These are phyloP conservation scores for Acanthurus lineatus DNA, from an alignment of 2,797 vertebrate genomes.

Conservation along the genomic window DNA sequence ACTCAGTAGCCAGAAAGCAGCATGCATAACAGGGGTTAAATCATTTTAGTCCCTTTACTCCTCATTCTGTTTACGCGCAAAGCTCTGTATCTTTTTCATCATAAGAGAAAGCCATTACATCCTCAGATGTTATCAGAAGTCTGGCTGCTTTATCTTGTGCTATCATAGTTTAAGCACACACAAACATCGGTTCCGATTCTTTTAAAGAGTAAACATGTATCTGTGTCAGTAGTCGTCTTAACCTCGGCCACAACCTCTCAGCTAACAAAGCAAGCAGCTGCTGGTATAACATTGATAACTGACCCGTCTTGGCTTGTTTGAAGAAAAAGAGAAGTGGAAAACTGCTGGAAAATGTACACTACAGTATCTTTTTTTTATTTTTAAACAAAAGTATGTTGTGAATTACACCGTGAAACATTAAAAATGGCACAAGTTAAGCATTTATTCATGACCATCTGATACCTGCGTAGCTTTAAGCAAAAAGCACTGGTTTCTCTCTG, in stretches of 20 bases:
- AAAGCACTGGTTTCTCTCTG: conserved; percentile 14
- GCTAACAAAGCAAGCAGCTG: conserved; percentile 35
- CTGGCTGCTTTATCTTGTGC: conserved; percentile 33
- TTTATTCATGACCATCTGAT: conserved; percentile 37
- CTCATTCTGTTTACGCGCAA: conserved; percentile 24
- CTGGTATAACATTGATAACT: conserved; percentile 38
- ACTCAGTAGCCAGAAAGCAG: background rate
- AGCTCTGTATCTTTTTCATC: conserved; percentile 28
- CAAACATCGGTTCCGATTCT: conserved; percentile 31
- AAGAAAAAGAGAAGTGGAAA: conserved; percentile 20
- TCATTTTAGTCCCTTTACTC: background rate
- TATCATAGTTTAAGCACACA: conserved; percentile 26
- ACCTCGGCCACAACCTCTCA: conserved; percentile 49
- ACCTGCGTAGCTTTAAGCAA: conserved; percentile 13
- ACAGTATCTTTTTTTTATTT: conserved; percentile 3
- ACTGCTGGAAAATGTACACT: conserved; percentile 15
- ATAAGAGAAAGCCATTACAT: conserved; percentile 44
- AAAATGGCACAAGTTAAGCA: conserved; percentile 21
- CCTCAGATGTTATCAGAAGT: conserved; percentile 45
- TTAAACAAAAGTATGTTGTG: conserved; percentile 1
- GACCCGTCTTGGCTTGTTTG: conserved; percentile 47
- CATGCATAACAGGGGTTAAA: background rate
- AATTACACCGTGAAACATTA: conserved; percentile 10
- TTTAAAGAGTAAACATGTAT: conserved; percentile 39
- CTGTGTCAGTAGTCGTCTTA: conserved; percentile 49